Conservation (phyloP, 1,140 invertebrate genomes). For the Tribolium madens region DNA sequence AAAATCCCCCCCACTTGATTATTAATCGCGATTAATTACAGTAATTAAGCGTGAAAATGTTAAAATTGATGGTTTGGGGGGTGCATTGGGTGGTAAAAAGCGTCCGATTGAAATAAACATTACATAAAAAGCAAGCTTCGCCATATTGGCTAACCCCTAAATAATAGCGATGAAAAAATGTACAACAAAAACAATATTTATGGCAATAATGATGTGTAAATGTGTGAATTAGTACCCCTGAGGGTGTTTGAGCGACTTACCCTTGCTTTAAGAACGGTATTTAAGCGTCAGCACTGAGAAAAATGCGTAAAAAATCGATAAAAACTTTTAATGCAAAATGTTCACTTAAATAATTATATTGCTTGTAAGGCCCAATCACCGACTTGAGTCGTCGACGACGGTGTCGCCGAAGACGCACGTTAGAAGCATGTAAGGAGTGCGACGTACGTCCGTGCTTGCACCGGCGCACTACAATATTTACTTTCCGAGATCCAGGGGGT, state of each 20-base stretch:
- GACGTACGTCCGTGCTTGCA: slow-evolving; percentile 58
- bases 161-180: slow-evolving; percentile 60
- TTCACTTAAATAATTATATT: slow-evolving; percentile 66
- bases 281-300: slow-evolving; percentile 48
- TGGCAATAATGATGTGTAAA: slow-evolving; percentile 45
- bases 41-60: neutral
- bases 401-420: slow-evolving; percentile 56
- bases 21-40: neutral
- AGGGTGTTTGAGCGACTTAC: slow-evolving; percentile 40
- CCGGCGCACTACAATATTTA: slow-evolving; percentile 60
- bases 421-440: slow-evolving; percentile 58
- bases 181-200: slow-evolving; percentile 60
- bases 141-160: slow-evolving; percentile 64
- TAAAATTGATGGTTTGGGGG: neutral
- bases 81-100: neutral
- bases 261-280: slow-evolving; percentile 31
- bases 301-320: slow-evolving; percentile 64
- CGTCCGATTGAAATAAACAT: slow-evolving; percentile 56
- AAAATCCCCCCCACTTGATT: neutral
- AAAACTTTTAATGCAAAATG: slow-evolving; percentile 66
- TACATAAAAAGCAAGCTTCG: slow-evolving; percentile 61
- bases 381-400: slow-evolving; percentile 60
- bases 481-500: slow-evolving; percentile 57
- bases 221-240: neutral
- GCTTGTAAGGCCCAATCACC: slow-evolving; percentile 58